Conservation (phyloP, 2,888 invertebrate genomes). For the Plemyria rubiginata region DNA sequence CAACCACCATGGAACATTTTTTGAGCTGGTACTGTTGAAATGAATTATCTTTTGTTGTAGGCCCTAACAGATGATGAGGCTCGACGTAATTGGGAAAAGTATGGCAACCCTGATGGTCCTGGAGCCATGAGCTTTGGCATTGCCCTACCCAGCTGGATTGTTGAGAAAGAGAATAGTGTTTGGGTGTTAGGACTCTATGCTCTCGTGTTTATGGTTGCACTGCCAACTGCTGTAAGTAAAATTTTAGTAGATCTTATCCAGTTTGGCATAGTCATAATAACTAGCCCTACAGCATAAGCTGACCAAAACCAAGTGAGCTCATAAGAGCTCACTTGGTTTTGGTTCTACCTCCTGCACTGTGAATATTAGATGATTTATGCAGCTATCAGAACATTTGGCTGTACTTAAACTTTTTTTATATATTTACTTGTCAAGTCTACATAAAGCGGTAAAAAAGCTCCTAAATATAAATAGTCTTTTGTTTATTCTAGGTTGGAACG, state of each 20-base stretch:
- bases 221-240: constrained; percentile 91
- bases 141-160: constrained; percentile 99
- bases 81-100: constrained; percentile 98
- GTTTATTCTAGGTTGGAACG: constrained; percentile 88
- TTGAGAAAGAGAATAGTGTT: constrained; percentile 99
- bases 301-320: too few relatives aligned
- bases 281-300: neutral
- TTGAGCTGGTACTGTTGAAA: too few relatives aligned
- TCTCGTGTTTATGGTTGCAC: constrained; percentile 98
- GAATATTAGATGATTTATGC: too few relatives aligned
- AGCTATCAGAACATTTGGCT: too few relatives aligned
- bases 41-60: constrained; percentile 58
- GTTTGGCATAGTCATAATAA: neutral
- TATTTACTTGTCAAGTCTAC: too few relatives aligned
- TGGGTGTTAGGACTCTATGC: constrained; percentile 98
- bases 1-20: too few relatives aligned
- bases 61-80: constrained; percentile 99
- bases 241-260: neutral
- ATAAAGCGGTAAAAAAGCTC: too few relatives aligned
- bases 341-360: too few relatives aligned
- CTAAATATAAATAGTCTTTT: neutral
- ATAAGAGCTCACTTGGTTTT: too few relatives aligned
- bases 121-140: constrained; percentile 99
- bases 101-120: constrained; percentile 99
- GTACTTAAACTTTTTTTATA: too few relatives aligned